phyloP scores from a whole-genome alignment of 2,113 vertebrate genomes.

The Tapirus terrestris region DNA sequence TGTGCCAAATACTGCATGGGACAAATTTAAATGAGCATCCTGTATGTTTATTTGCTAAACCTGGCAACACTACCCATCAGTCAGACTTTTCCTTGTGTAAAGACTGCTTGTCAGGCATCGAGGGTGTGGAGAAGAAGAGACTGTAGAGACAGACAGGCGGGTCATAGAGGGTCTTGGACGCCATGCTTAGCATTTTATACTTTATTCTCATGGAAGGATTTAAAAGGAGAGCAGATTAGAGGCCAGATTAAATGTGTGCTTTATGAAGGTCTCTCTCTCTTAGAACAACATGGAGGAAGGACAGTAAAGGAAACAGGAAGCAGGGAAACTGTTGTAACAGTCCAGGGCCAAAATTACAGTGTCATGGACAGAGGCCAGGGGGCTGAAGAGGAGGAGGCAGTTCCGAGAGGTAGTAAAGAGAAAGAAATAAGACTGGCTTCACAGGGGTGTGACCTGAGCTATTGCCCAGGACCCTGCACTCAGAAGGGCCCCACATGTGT shows the following conservation, averaged over 20 bases:
- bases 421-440: background rate
- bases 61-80: background rate
- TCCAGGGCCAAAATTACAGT: background rate
- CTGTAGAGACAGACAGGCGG: too few relatives aligned
- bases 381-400: background rate
- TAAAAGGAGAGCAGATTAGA: background rate
- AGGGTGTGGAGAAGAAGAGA: too few relatives aligned
- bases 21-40: background rate
- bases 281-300: background rate
- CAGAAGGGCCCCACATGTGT: background rate
- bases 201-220: background rate
- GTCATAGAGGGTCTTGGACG: too few relatives aligned
- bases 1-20: background rate
- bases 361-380: background rate
- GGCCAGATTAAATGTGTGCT: background rate
- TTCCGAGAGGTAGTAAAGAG: background rate
- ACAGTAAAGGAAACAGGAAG: background rate
- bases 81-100: background rate
- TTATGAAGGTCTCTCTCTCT: background rate
- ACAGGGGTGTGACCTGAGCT: background rate
- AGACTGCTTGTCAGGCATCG: too few relatives aligned
- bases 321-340: background rate
- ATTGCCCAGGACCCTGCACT: background rate
- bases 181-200: background rate
- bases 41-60: background rate